These are phyloP conservation scores for Stenoptilia bipunctidactyla DNA, from an alignment of 2,888 invertebrate species.

Conservation along the genomic window DNA sequence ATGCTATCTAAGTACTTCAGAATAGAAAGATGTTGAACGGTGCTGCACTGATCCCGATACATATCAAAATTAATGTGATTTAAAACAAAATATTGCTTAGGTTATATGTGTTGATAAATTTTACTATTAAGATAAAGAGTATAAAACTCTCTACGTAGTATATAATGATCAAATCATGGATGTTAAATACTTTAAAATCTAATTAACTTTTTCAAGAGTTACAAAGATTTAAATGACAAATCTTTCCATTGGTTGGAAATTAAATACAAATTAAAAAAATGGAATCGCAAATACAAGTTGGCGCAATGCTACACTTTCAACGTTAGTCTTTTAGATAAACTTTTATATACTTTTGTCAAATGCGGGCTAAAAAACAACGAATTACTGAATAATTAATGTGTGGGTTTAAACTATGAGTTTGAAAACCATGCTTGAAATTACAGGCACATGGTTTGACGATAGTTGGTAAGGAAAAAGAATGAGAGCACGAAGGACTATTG, in stretches of 20 bases:
- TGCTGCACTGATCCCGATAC: constrained; percentile 53
- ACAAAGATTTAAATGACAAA: too few relatives aligned
- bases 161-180: background rate
- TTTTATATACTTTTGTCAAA: constrained; percentile 55
- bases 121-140: constrained; percentile 34
- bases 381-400: constrained; percentile 28
- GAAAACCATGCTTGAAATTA: background rate
- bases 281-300: background rate
- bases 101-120: constrained; percentile 30
- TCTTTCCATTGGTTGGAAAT: background rate
- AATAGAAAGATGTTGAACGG: constrained; percentile 36
- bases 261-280: background rate
- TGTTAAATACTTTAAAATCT: too few relatives aligned
- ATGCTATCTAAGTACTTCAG: constrained; percentile 21
- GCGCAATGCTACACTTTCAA: background rate
- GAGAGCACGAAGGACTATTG: too few relatives aligned
- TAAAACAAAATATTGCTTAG: constrained; percentile 28
- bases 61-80: constrained; percentile 67
- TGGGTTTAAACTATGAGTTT: background rate
- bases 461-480: too few relatives aligned
- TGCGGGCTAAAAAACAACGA: constrained; percentile 66
- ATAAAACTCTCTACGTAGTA: background rate
- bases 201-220: too few relatives aligned
- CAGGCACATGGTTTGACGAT: too few relatives aligned
- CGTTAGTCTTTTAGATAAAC: constrained; percentile 3